Conservation (phyloP, 2,797 vertebrate genomes). For the Meriones psammophilus region DNA sequence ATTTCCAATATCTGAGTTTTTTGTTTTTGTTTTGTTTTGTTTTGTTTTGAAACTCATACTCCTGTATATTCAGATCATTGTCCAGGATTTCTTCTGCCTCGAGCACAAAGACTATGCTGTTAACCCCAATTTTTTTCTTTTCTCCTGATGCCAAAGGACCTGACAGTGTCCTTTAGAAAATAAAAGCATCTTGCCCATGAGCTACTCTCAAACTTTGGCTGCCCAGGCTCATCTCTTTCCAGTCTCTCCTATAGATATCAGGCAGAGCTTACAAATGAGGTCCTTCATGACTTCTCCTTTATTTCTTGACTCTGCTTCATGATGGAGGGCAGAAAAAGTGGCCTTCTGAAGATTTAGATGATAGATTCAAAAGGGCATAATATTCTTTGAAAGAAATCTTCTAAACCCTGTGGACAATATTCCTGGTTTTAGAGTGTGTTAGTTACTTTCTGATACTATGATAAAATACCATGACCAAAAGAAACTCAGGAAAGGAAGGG, state of each 20-base stretch:
- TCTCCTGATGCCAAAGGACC: not conserved
- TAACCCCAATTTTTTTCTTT: not conserved
- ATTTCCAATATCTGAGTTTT: not conserved
- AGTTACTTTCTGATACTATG: not conserved
- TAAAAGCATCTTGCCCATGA: not conserved
- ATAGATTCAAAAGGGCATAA: not conserved
- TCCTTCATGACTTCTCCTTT: not conserved
- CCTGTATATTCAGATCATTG: not conserved
- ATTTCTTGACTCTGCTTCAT: not conserved
- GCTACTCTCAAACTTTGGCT: not conserved
- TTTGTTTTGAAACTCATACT: not conserved
- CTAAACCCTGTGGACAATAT: constrained; percentile 24
- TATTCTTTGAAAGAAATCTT: constrained; percentile 4
- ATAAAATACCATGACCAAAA: not conserved
- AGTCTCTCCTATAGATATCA: not conserved
- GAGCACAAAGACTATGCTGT: not conserved
- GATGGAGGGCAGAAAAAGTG: not conserved
- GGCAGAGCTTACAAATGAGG: not conserved
- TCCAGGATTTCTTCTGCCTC: not conserved
- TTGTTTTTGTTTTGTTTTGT: not conserved
- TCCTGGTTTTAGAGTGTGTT: not conserved
- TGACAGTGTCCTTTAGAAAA: not conserved
- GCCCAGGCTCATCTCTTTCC: not conserved
- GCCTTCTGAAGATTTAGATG: constrained; percentile 48
- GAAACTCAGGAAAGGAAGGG: not conserved